Base-by-base conservation (phyloP, 2,888 invertebrate species). In the Sisyra terminalis region DNA sequence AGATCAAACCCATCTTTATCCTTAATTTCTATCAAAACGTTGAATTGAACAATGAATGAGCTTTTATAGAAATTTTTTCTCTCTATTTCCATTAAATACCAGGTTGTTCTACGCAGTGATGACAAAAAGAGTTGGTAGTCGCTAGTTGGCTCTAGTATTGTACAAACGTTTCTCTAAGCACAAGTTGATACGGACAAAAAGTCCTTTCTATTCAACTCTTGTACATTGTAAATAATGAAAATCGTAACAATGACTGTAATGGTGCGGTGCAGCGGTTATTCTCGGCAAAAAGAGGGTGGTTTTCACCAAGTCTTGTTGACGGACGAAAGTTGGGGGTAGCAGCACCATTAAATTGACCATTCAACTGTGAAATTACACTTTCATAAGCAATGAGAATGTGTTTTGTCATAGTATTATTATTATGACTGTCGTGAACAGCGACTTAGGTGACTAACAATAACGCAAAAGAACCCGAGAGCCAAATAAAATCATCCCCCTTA, bases 181-280 rank as follows among this genome's bases (percentile, higher is more conserved):
- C 14, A 35, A 41, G 34, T 41, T 15, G n/a, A 16, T 15, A 14
- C 14, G 11, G 17, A 38, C 38, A 30, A 34, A 24, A 18, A n/a
- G 45, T 47, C 44, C 43, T 47, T 48, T 45, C 47, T 35, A 47
- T 47, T 47, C 45, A 47, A 47, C 45, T 49, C 40, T 45, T 44
- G 44, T 39, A 34, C 24, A 24, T 41, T 24, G 38, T 44, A 52
- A 52, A 50, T 48, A 50, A 51, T 50, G 50, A 49, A 51, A 52
- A 51, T 52, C 51, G 50, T 51, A 50, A 51, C 52, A 53, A 50
- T 52, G 51, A 49, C 49, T 49, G 47, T 42, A 42, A 46, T 45
- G 42, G 43, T 37, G 39, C 41, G 39, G 44, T 40, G 36, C 41
- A 24, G 7, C 24, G 24, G 24, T 24, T 24, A 24, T 3, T 24